A percentile compares a stretch with the other conserved stretches of the same genome.
These are phyloP conservation scores for Lampris megalopsis DNA, from an alignment of 2,113 vertebrate species.

Conservation along the genomic window DNA sequence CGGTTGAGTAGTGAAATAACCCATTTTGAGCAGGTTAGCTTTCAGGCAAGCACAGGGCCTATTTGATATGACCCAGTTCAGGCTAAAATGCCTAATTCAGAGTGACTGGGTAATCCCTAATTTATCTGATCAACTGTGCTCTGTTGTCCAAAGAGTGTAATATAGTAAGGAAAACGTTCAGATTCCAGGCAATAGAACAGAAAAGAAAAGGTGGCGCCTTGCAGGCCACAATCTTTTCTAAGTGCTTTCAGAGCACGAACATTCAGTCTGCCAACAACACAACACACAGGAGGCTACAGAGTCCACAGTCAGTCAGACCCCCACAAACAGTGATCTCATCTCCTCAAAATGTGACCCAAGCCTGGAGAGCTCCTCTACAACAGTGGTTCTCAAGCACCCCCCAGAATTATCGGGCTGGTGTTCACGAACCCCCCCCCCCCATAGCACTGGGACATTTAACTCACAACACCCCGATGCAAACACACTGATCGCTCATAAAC, in stretches of 20 bases:
- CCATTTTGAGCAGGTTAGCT: conserved; percentile 7
- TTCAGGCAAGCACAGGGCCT: background rate
- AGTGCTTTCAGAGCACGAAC: conserved; percentile 42
- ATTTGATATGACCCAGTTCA: background rate
- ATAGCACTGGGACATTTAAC: too few species aligned
- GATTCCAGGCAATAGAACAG: background rate
- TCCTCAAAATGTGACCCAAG: conserved; percentile 63
- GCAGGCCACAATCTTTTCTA: conserved; percentile 38
- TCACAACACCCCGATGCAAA: too few species aligned
- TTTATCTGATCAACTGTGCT: background rate
- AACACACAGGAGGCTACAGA: conserved; percentile 13
- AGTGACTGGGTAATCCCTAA: background rate
- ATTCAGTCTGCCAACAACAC: conserved; percentile 40
- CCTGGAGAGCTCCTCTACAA: conserved; percentile 45
- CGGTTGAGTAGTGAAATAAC: conserved; percentile 46
- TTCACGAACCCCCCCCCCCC: too few species aligned
- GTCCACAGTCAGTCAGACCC: conserved; percentile 20
- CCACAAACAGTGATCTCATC: conserved; percentile 70
- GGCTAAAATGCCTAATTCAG: background rate
- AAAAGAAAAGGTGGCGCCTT: background rate
- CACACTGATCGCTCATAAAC: too few species aligned
- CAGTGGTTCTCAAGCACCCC: too few species aligned
- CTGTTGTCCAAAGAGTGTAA: conserved; percentile 18
- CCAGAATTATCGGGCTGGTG: too few species aligned
- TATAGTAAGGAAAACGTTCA: background rate